phyloP scores from a whole-genome alignment of 2,113 vertebrate genomes.

The Sus scrofa region T2T-Sscrofa CM000820.6:111166001-111166500 shows the following conservation, averaged over 20 bases:
- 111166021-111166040: neutral
- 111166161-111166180: neutral
- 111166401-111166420: neutral
- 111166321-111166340: neutral
- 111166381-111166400: neutral
- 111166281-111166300: neutral
- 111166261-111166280: neutral
- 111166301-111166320: neutral
- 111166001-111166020: neutral
- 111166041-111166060: neutral
- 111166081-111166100: neutral
- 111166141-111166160: neutral
- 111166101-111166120: neutral
- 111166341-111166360: neutral
- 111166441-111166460: neutral
- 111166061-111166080: conserved; percentile 2
- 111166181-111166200: neutral
- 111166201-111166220: neutral
- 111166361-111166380: neutral
- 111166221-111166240: neutral
- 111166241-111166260: neutral
- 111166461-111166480: neutral
- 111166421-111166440: neutral
- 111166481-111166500: neutral
- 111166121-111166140: neutral